A percentile compares a stretch with the other conserved stretches of the same genome.
phyloP scores from a whole-genome alignment of 2,797 vertebrate genomes.

The Cossypha heuglini region DNA sequence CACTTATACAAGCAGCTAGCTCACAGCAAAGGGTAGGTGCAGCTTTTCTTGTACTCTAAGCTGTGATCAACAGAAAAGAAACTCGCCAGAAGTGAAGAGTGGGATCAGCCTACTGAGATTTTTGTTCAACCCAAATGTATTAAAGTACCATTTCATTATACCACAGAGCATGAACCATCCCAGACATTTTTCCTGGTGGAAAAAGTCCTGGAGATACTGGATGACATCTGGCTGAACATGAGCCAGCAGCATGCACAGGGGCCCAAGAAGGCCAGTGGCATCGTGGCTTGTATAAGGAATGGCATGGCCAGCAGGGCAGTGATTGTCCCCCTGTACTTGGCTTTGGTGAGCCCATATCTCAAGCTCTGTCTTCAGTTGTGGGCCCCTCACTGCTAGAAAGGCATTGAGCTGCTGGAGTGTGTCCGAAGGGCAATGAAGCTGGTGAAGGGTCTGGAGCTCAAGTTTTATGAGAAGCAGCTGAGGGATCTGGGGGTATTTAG shows the following conservation, averaged over 20 bases:
- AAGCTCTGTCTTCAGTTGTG: background rate
- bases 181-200: background rate
- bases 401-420: background rate
- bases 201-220: background rate
- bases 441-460: background rate
- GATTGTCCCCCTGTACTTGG: background rate
- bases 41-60: background rate
- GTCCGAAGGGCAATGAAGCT: background rate
- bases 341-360: background rate
- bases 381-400: background rate
- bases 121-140: background rate
- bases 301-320: background rate
- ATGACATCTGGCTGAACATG: background rate
- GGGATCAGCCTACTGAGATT: background rate
- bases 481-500: background rate
- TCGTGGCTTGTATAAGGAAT: background rate
- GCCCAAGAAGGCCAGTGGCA: background rate
- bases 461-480: background rate
- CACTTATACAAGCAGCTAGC: background rate
- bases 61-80: background rate
- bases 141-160: background rate
- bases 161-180: background rate
- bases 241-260: background rate
- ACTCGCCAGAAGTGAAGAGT: background rate
- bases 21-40: background rate